Evolutionary conservation across 2,797 vertebrate species (phyloP).

Genomic region (Liasis olivaceus): DNA sequence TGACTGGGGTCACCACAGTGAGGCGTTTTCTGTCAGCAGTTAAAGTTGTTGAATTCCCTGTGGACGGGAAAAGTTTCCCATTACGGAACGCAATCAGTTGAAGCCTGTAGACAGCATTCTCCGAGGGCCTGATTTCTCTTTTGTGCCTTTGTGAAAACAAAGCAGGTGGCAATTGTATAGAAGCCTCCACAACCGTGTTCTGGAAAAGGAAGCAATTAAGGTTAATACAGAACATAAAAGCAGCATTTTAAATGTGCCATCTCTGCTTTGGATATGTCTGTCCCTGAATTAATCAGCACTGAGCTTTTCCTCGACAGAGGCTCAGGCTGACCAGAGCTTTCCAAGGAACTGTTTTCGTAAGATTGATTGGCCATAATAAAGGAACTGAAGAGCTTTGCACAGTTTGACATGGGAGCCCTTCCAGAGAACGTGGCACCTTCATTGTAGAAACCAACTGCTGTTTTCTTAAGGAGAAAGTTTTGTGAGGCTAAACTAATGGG

Average conservation of each 20-base stretch:
- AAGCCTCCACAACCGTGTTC: slow-evolving; percentile 92
- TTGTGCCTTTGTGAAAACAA: slow-evolving; percentile 82
- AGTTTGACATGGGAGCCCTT: not conserved
- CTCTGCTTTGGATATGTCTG: no score
- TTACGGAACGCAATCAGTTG: slow-evolving; percentile 95
- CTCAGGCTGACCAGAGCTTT: not conserved
- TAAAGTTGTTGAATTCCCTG: slow-evolving; percentile 88
- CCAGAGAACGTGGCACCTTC: not conserved
- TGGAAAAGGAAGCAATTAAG: slow-evolving; percentile 56
- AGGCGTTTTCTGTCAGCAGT: slow-evolving; percentile 86
- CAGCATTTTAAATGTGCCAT: not conserved
- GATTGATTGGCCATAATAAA: not conserved
- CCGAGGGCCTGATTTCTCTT: slow-evolving; percentile 74
- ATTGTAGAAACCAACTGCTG: no score
- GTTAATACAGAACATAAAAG: slow-evolving; percentile 1
- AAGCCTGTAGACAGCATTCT: slow-evolving; percentile 88
- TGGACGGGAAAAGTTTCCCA: slow-evolving; percentile 94
- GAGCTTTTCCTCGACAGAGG: not conserved
- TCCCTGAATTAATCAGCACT: not conserved
- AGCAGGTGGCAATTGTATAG: slow-evolving; percentile 91
- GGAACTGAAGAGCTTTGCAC: no score
- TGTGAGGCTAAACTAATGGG: no score
- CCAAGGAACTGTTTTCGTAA: not conserved
- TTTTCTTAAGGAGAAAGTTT: no score
- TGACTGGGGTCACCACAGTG: slow-evolving; percentile 91